Base-by-base conservation (phyloP, 2,797 vertebrate genomes). In the Apodemus agrarius region DNA sequence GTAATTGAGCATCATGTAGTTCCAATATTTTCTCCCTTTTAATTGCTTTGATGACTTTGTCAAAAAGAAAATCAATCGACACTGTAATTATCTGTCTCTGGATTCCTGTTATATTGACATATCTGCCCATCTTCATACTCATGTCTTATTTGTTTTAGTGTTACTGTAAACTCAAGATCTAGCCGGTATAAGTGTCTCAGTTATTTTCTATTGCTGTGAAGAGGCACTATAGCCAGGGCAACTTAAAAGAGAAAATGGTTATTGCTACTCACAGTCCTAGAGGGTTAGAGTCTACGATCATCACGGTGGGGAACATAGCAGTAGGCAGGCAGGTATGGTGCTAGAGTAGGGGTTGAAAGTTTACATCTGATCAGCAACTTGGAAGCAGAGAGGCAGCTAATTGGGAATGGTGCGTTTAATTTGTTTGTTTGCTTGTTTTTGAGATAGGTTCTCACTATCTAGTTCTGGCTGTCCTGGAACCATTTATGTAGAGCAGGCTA, bases 41-140 rank as follows among this genome's bases (percentile, higher is more conserved):
- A 87, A 65, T 87, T 54, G 34, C 76, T 86, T 80, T 91, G 63
- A 61, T 72, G 63, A 57, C 52, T 86, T 92, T 82, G 67, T 79
- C 54, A 16, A 46, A 59, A 46, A 80, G 46, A 61, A 46, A 92
- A 75, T 89, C 67, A 76, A 19, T 57, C 43, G 57, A 24, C 37
- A 49, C 31, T 67, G 12, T 19, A 6, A 49, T 88, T 63, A 9
- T 87, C n/a, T 54, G 26, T 81, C 67, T 76, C 74, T 46, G 5
- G 65, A 67, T 29, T 24, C 26, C 11, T 31, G 65, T 63, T 31
- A 43, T 75, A 37, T 37, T 13, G 89, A 76, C 65, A 57, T 17
- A 2, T 61, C 29, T 69, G 37, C 22, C 83, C 54, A n/a, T 78
- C 21, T 75, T 22, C 12, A 40, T 37, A 22, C 40, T 65, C 24